Evolutionary conservation across 2,113 vertebrate species (phyloP).

Genomic region (Butorides virescens): DNA sequence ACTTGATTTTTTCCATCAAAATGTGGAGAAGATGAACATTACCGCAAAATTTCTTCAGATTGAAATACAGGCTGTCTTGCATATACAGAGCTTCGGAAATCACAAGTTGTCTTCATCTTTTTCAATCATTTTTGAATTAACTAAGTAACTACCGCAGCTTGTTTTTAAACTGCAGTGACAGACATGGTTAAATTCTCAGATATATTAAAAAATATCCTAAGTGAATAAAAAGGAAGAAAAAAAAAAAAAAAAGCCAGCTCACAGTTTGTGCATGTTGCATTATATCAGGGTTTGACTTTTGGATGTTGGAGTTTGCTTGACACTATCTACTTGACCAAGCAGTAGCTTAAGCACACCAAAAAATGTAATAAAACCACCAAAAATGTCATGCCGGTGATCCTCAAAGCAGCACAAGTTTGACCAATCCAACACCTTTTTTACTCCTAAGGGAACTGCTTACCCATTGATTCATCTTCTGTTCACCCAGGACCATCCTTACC

Average conservation of each 20-base stretch:
- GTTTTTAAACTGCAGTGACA: slow-evolving; percentile 30
- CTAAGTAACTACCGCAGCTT: not conserved
- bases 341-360: slow-evolving; percentile 2
- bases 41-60: slow-evolving; percentile 12
- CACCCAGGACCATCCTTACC: not conserved
- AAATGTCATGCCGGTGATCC: not conserved
- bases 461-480: not conserved
- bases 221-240: not conserved
- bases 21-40: slow-evolving; percentile 4
- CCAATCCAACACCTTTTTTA: not conserved
- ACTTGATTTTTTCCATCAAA: slow-evolving; percentile 32
- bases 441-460: not conserved
- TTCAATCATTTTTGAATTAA: slow-evolving; percentile 45
- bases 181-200: not conserved
- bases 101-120: slow-evolving; percentile 33
- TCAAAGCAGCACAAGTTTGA: not conserved
- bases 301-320: slow-evolving; percentile 33
- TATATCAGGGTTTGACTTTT: slow-evolving; percentile 35
- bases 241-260: not conserved
- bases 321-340: slow-evolving; percentile 50
- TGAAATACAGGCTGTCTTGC: slow-evolving; percentile 28
- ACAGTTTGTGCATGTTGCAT: slow-evolving; percentile 1
- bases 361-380: not conserved
- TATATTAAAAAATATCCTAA: slow-evolving; percentile 36
- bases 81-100: slow-evolving; percentile 16